Conservation (phyloP, 2,888 invertebrate genomes). For the Hoplodrina blanda region DNA sequence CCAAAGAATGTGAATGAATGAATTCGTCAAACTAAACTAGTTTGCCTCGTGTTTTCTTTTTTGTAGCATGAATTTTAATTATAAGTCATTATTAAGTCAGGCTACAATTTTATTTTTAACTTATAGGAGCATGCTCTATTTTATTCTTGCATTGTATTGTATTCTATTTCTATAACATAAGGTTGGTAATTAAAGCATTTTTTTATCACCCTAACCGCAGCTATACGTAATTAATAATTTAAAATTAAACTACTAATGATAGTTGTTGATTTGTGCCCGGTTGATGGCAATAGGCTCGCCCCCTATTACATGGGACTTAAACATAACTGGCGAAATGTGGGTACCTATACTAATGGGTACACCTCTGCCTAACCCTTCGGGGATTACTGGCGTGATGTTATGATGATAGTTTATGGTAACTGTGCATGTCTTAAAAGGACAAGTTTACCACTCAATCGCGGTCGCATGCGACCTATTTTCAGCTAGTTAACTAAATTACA, state of each 20-base stretch:
- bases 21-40: conserved; percentile 38
- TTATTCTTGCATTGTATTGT: not conserved
- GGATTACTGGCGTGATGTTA: no score
- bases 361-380: no score
- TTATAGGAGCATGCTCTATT: not conserved
- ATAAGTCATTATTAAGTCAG: not conserved
- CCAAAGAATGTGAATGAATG: conserved; percentile 26
- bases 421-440: not conserved
- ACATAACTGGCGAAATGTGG: no score
- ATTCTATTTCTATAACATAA: not conserved
- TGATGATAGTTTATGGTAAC: no score
- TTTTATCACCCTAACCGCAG: not conserved
- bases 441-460: not conserved
- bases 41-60: conserved; percentile 24
- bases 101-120: conserved; percentile 3
- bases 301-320: no score
- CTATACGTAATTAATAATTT: not conserved
- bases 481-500: not conserved
- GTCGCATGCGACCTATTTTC: not conserved
- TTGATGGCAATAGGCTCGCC: no score
- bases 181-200: not conserved
- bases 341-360: no score
- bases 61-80: conserved; percentile 3
- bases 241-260: not conserved
- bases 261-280: no score